A percentile compares a stretch with the other conserved stretches of the same genome.
Conservation (phyloP, 2,888 invertebrate species). For the Chorisops tibialis region DNA sequence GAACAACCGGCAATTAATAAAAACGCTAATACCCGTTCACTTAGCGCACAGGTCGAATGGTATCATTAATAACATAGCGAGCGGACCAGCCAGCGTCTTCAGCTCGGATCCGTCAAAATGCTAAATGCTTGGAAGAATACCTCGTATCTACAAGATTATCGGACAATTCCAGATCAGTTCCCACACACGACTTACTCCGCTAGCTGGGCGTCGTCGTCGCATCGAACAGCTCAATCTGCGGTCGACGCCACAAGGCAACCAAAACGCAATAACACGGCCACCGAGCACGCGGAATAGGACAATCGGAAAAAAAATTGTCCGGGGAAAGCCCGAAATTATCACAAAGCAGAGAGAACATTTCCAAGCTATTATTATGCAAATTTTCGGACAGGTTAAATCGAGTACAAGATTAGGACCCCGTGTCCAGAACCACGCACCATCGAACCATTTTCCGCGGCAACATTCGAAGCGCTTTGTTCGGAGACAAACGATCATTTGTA, state of each 20-base stretch:
- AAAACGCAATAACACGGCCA: conserved; percentile 7
- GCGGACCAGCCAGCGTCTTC: conserved; percentile 16
- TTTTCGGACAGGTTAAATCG: conserved; percentile 19
- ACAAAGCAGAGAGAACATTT: conserved; percentile 22
- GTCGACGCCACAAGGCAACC: neutral
- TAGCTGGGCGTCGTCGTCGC: neutral
- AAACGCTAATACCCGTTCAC: conserved; percentile 14
- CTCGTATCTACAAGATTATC: conserved; percentile 5
- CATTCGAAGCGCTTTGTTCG: conserved; percentile 9
- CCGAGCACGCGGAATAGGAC: conserved; percentile 10
- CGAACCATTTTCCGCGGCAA: conserved; percentile 5
- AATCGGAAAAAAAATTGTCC: conserved; percentile 8
- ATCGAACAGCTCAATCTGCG: neutral
- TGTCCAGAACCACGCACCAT: conserved; percentile 4
- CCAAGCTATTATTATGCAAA: conserved; percentile 32
- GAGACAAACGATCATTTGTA: neutral
- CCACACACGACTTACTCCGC: conserved; percentile 10
- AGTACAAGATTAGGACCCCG: conserved; percentile 13
- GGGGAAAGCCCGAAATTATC: conserved; percentile 26
- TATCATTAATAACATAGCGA: conserved; percentile 22
- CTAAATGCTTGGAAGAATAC: conserved; percentile 2
- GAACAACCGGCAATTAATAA: conserved; percentile 3
- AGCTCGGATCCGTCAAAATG: conserved; percentile 19
- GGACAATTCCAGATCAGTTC: conserved; percentile 27
- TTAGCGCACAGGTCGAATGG: conserved; percentile 2